phyloP scores from a whole-genome alignment of 2,113 vertebrate species.

The Spheniscus mendiculus region DNA sequence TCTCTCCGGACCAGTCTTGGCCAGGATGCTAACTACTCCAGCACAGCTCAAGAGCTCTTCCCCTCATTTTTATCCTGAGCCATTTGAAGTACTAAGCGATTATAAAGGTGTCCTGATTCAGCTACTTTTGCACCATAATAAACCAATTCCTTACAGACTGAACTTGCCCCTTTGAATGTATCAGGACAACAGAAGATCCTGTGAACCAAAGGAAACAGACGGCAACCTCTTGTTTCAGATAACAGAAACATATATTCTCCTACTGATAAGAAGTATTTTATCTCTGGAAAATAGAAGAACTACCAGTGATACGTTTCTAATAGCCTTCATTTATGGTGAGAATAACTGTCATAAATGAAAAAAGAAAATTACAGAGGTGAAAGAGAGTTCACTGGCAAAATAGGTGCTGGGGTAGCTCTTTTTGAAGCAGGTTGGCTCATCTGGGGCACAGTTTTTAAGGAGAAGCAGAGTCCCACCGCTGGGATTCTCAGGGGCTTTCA shows the following conservation, averaged over 20 bases:
- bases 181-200: neutral
- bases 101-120: neutral
- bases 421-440: neutral
- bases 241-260: conserved; percentile 1
- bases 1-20: neutral
- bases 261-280: conserved; percentile 18
- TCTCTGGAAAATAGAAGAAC: conserved; percentile 35
- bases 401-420: neutral
- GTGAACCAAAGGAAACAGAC: conserved; percentile 2
- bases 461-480: neutral
- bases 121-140: neutral
- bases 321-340: conserved; percentile 25
- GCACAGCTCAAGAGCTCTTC: neutral
- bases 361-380: conserved; percentile 35
- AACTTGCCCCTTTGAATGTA: neutral
- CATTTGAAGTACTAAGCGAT: neutral
- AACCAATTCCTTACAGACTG: neutral
- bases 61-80: neutral
- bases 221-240: conserved; percentile 8
- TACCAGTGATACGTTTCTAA: conserved; percentile 28
- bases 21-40: neutral
- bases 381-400: neutral
- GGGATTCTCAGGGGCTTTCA: neutral
- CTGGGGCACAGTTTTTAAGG: neutral
- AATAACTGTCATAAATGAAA: conserved; percentile 38